A percentile compares a stretch with the other conserved stretches of the same genome.
phyloP scores from a whole-genome alignment of 2,888 invertebrate genomes.

The Phaedon cochleariae region DNA sequence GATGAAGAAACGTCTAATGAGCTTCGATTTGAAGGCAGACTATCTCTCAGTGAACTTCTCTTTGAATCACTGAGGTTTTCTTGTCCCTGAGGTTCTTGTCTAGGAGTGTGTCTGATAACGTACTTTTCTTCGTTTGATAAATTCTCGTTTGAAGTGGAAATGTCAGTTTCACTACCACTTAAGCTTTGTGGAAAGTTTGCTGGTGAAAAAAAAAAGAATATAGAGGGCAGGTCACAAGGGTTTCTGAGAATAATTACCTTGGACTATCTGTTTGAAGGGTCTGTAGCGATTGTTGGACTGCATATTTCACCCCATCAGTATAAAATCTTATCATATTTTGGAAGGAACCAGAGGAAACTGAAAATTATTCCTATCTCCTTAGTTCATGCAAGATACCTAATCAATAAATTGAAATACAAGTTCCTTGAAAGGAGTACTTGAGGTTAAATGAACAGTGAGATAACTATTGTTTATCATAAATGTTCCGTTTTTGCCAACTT shows the following conservation, averaged over 20 bases:
- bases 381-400: no score
- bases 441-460: background rate
- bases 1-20: constrained; percentile 79
- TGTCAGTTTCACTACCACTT: constrained; percentile 87
- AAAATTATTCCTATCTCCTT: background rate
- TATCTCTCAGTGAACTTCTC: constrained; percentile 70
- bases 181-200: constrained; percentile 75
- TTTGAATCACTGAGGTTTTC: constrained; percentile 75
- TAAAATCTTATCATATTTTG: constrained; percentile 25
- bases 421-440: no score
- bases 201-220: constrained; percentile 27
- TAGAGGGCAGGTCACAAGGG: background rate
- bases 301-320: constrained; percentile 31
- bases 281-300: constrained; percentile 54
- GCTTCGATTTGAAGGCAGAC: constrained; percentile 70
- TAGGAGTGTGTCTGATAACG: constrained; percentile 80
- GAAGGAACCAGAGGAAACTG: constrained; percentile 12
- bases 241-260: constrained; percentile 43
- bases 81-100: constrained; percentile 93
- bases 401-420: no score
- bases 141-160: constrained; percentile 90
- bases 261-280: constrained; percentile 50
- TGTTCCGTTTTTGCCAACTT: background rate
- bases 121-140: constrained; percentile 85
- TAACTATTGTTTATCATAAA: background rate